Evolutionary conservation across 2,888 invertebrate species (phyloP), one percentile per base, ranked within the genome.

Genomic region (Leptopilina myrica): DNA sequence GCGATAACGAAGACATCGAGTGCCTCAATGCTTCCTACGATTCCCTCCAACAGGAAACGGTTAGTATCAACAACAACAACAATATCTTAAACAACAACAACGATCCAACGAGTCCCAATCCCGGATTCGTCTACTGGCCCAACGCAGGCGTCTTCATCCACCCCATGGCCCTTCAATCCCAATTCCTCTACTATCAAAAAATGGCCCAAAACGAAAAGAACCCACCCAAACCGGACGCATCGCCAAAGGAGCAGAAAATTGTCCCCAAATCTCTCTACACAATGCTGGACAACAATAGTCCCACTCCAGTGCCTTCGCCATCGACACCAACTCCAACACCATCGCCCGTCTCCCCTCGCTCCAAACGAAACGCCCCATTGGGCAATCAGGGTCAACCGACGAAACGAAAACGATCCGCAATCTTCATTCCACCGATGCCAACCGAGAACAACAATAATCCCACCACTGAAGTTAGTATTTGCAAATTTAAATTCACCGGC

Each of bases 401-500:
- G 1, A 96, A 96, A 88, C 92, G 96, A 76, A 96, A 97, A 88
- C 94, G 97, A 0, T 96, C 96, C 0, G 96, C 96, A 0, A 96
- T 97, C 84, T 97, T 96, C 88, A 96, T 97, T 84, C 97, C 97
- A 0, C 96, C 97, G 0, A 95, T 96, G 91, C 96, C 96, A 0
- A 93, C 95, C 5, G 96, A 96, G 86, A 94, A 92, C 81, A 95
- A 94, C 85, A 94, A 95, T 4, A 96, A 96, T 86, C 96, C 96
- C 0, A 95, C 96, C 0, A 96, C 96, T 0, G 96, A 97, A 91
- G 97, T 97, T 64, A 96, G 96, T 91, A 98, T 98, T 88, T 98
- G 98, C 90, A 98, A 98, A 91, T 98, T 98, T 89, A 98, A 98
- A 90, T 97, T 98, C 90, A 97, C 97, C 0, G 97, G 97, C 0